phyloP scores from a whole-genome alignment of 1,140 invertebrate genomes.

The Aphelenchoides avenae region DNA sequence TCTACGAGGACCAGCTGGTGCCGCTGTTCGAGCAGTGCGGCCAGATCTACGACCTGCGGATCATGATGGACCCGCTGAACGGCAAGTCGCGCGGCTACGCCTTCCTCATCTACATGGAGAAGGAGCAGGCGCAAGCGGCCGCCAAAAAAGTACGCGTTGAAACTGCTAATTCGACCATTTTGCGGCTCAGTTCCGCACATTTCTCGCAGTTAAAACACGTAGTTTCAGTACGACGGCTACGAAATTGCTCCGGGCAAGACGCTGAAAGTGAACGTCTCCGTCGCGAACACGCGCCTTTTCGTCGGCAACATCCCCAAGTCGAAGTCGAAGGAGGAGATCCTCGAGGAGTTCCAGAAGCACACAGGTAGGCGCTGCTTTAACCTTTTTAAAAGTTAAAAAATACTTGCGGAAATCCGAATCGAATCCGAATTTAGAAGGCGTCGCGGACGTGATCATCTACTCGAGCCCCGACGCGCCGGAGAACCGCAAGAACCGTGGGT shows the following conservation, averaged over 20 bases:
- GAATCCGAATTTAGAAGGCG: slow-evolving; percentile 86
- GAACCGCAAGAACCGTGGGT: slow-evolving; percentile 96
- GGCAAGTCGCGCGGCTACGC: slow-evolving; percentile 95
- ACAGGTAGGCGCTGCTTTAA: too few relatives aligned
- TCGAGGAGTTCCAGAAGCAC: slow-evolving; percentile 97
- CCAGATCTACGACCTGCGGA: slow-evolving; percentile 91
- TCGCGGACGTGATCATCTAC: slow-evolving; percentile 98
- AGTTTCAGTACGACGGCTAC: slow-evolving; percentile 95
- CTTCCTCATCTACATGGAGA: slow-evolving; percentile 93
- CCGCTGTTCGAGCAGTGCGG: slow-evolving; percentile 95
- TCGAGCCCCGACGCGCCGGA: slow-evolving; percentile 86
- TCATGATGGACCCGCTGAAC: slow-evolving; percentile 96
- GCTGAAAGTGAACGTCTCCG: slow-evolving; percentile 98
- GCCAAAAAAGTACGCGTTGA: slow-evolving; percentile 89
- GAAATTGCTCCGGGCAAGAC: slow-evolving; percentile 98
- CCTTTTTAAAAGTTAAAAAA: too few relatives aligned
- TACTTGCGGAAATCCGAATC: too few relatives aligned
- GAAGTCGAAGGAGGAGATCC: slow-evolving; percentile 97
- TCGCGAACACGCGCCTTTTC: slow-evolving; percentile 99
- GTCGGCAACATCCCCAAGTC: slow-evolving; percentile 99
- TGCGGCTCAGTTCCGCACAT: too few relatives aligned
- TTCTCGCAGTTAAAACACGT: slow-evolving; percentile 18
- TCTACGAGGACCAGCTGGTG: slow-evolving; percentile 97
- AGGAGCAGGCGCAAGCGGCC: slow-evolving; percentile 83
- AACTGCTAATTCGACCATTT: too few relatives aligned